Evolutionary conservation across 2,888 invertebrate species (phyloP), one percentile per base, ranked within the genome.

Genomic region (Drosophila borealis): DNA sequence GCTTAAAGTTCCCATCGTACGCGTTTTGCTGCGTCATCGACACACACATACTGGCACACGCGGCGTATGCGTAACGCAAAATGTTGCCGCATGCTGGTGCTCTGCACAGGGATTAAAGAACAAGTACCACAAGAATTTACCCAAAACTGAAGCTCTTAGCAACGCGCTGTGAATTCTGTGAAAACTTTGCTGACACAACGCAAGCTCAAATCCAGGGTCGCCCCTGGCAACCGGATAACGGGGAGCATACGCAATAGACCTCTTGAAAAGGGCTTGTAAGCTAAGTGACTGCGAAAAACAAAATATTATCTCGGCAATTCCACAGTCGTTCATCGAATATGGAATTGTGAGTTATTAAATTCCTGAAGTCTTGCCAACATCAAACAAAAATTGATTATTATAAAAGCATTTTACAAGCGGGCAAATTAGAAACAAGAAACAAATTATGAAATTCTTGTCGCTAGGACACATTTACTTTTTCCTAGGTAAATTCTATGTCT

Each of bases 1-100:
- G 59, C 77, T 80, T 77, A 79, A 76, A 81, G 72, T 77, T 81
- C 78, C 70, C 55, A 76, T 75, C 67, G 59, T 72, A 76, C 79
- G 75, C 86, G 70, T 75, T 73, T 80, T 85, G 67, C 48, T 49
- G 10, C 21, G 36, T 45, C 39, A 45, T 41, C 46, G 54, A 13
- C 55, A 44, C 19, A 10, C 34, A 50, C 25, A 34, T 36, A 34
- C 19, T 13, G 19, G 13, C 66, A 62, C 33, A 72, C 48, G 50
- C 39, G 74, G 66, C 74, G 80, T 80, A 70, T 85, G 86, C 88
- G 88, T 85, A 73, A 68, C 71, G 65, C 65, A 53, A 55, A 82
- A 81, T 50, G 70, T 54, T 65, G 56, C 65, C 45, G 39, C 70
- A 42, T 57, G 74, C 50, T 55, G 54, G 9, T 49, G 37, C 46